Conservation (phyloP, 2,888 invertebrate species). For the Himalopsyche anomala region DNA sequence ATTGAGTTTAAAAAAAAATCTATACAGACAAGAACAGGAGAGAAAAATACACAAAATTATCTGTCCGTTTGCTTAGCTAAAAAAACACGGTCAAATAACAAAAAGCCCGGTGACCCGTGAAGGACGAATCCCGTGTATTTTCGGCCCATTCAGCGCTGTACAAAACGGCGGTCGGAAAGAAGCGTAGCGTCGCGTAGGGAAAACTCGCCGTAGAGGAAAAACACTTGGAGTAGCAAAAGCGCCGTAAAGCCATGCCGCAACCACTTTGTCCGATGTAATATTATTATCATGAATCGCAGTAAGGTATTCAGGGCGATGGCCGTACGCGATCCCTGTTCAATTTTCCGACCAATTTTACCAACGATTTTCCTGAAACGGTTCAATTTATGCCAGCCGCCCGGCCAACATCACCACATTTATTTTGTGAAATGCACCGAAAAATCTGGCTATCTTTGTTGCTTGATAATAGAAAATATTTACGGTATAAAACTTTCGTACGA, state of each 20-base stretch:
- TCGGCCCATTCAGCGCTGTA: slow-evolving; percentile 18
- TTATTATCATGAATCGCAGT: slow-evolving; percentile 44
- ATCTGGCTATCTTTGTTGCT: too few species aligned
- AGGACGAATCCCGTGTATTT: slow-evolving; percentile 1
- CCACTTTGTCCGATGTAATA: slow-evolving; percentile 36
- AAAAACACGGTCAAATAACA: slow-evolving; percentile 40
- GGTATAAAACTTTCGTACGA: too few species aligned
- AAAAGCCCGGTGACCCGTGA: slow-evolving; percentile 26
- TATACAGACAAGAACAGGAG: too few species aligned
- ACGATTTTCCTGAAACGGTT: slow-evolving; percentile 54
- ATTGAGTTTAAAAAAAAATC: too few species aligned
- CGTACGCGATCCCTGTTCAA: slow-evolving; percentile 46
- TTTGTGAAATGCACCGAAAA: slow-evolving; percentile 1
- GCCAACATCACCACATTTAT: background rate
- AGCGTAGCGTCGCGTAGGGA: background rate
- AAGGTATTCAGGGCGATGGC: slow-evolving; percentile 37
- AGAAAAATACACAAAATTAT: background rate
- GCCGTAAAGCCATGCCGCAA: slow-evolving; percentile 4
- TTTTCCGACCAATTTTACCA: slow-evolving; percentile 58
- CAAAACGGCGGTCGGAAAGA: background rate
- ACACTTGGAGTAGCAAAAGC: slow-evolving; percentile 36
- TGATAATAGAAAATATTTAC: too few species aligned
- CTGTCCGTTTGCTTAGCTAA: slow-evolving; percentile 1
- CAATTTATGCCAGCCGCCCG: slow-evolving; percentile 47
- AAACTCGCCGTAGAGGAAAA: slow-evolving; percentile 10